phyloP scores from a whole-genome alignment of 2,797 vertebrate species.

The Cossypha dichroa region DNA sequence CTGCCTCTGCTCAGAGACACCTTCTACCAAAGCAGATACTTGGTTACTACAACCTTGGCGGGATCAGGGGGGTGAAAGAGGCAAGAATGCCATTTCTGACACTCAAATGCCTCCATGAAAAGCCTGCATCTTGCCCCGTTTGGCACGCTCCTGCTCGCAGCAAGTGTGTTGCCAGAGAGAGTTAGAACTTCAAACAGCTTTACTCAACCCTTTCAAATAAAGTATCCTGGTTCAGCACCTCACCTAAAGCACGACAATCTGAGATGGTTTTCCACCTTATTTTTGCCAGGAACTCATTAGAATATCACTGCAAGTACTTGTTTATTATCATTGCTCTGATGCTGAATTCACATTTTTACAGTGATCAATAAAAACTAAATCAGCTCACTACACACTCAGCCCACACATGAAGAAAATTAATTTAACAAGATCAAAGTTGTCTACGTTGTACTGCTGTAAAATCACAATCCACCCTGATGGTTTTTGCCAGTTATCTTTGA shows the following conservation, averaged over 20 bases:
- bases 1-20: background rate
- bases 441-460: slow-evolving; percentile 38
- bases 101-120: background rate
- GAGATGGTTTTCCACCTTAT: slow-evolving; percentile 2
- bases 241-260: background rate
- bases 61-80: background rate
- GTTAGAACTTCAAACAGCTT: slow-evolving; percentile 38
- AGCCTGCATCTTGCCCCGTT: background rate
- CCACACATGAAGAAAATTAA: slow-evolving; percentile 64
- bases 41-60: rapidly evolving
- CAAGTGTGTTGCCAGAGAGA: slow-evolving; percentile 9
- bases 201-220: background rate
- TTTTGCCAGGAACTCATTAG: slow-evolving; percentile 53
- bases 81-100: background rate
- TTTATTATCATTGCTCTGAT: slow-evolving; percentile 56
- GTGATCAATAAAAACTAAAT: slow-evolving; percentile 58
- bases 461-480: slow-evolving; percentile 26
- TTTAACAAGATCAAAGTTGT: slow-evolving; percentile 62
- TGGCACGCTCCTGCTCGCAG: background rate
- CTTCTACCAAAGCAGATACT: background rate
- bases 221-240: slow-evolving; percentile 23
- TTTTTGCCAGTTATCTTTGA: slow-evolving; percentile 52
- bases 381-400: slow-evolving; percentile 52
- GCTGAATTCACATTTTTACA: slow-evolving; percentile 48
- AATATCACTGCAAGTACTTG: slow-evolving; percentile 55